These are phyloP conservation scores for Percina caprodes DNA, from an alignment of 2,113 vertebrate genomes.

Conservation along the genomic window DNA sequence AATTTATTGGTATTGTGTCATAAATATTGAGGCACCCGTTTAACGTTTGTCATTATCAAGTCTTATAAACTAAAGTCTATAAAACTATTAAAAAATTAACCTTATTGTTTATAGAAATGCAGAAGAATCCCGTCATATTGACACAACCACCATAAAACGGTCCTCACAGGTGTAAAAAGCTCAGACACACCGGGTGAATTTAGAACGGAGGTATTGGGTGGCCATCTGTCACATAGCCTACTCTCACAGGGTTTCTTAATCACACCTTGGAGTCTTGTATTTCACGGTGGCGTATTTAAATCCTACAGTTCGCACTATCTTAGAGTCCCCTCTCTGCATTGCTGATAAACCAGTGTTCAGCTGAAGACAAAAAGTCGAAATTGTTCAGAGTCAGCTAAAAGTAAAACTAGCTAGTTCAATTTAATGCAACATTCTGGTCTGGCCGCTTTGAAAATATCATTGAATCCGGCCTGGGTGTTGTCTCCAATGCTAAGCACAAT, in stretches of 20 bases:
- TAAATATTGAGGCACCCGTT: not conserved
- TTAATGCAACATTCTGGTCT: not conserved
- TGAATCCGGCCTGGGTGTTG: slow-evolving; percentile 49
- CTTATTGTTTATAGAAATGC: not conserved
- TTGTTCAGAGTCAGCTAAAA: not conserved
- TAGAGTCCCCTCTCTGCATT: not conserved
- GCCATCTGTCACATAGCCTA: slow-evolving; percentile 56
- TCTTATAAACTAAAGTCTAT: too few relatives aligned
- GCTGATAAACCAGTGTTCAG: not conserved
- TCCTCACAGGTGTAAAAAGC: slow-evolving; percentile 34
- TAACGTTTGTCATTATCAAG: not conserved
- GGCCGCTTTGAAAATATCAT: not conserved
- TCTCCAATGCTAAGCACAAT: slow-evolving; percentile 9
- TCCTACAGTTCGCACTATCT: not conserved
- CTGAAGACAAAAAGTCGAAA: not conserved
- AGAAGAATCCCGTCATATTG: not conserved
- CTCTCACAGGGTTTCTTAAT: slow-evolving; percentile 55
- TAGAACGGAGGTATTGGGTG: slow-evolving; percentile 37
- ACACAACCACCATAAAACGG: not conserved
- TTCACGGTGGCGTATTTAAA: slow-evolving; percentile 43
- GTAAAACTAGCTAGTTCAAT: not conserved
- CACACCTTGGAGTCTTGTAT: slow-evolving; percentile 53
- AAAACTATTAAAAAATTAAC: not conserved
- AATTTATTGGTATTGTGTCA: not conserved
- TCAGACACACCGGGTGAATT: slow-evolving; percentile 9